A percentile compares a stretch with the other conserved stretches of the same genome.
Conservation (phyloP, 2,113 vertebrate species). For the Eptesicus fuscus region DNA sequence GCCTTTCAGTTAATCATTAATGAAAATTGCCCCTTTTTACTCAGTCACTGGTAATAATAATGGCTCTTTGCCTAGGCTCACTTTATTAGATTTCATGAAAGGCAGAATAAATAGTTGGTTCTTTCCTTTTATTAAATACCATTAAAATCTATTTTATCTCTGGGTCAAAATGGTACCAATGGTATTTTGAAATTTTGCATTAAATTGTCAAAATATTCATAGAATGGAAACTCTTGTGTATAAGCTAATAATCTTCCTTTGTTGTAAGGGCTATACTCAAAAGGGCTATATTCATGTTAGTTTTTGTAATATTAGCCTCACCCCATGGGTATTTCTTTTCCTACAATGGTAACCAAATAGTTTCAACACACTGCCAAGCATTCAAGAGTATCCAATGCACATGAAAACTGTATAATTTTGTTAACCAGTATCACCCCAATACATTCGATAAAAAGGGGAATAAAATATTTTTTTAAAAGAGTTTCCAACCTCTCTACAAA, state of each 20-base stretch:
- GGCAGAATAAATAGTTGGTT: background rate
- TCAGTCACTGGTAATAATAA: background rate
- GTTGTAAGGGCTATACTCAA: background rate
- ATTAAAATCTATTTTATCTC: background rate
- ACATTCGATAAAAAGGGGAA: background rate
- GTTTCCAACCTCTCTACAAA: background rate
- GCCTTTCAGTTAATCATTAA: background rate
- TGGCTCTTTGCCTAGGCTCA: background rate
- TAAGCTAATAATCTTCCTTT: background rate
- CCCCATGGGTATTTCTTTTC: background rate
- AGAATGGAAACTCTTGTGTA: background rate
- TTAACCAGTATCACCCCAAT: background rate
- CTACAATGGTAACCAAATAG: background rate
- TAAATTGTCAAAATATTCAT: constrained; percentile 14
- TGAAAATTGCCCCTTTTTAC: background rate
- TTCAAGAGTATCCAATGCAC: background rate
- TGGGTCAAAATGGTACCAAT: background rate
- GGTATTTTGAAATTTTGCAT: constrained; percentile 4
- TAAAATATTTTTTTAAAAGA: background rate
- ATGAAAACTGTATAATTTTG: background rate
- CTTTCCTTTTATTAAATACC: background rate
- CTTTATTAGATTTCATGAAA: background rate
- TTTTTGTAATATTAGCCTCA: background rate
- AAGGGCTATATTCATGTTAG: background rate
- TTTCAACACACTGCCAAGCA: background rate